A percentile compares a stretch with the other conserved stretches of the same genome.
Conservation (phyloP, 1,140 invertebrate genomes). For the Aphelenchoides avenae region DNA sequence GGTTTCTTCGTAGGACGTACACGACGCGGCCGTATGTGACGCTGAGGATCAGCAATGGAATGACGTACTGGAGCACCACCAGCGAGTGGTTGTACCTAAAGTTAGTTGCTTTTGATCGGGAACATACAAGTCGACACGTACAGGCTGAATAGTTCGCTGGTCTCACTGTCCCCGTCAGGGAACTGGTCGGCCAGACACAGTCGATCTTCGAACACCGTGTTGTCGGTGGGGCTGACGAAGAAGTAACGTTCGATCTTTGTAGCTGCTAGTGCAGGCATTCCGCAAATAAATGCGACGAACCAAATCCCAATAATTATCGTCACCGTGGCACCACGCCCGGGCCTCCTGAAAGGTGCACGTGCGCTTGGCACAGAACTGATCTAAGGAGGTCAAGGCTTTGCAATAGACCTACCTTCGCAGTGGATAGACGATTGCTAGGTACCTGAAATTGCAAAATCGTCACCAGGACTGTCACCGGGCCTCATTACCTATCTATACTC, state of each 20-base stretch:
- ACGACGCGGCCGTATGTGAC: constrained; percentile 82
- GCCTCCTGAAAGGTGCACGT: too few species aligned
- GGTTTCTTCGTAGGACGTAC: constrained; percentile 79
- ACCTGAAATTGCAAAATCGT: constrained; percentile 66
- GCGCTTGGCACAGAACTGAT: too few species aligned
- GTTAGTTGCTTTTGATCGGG: constrained; percentile 65
- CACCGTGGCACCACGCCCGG: constrained; percentile 73
- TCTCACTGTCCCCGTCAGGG: constrained; percentile 36
- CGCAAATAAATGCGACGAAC: constrained; percentile 72
- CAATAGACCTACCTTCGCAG: too few species aligned
- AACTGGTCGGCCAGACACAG: constrained; percentile 54
- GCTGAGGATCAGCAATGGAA: constrained; percentile 80
- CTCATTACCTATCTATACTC: constrained; percentile 50
- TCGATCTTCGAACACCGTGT: constrained; percentile 36
- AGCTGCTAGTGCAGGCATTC: constrained; percentile 76
- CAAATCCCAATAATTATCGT: constrained; percentile 76
- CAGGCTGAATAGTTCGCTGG: constrained; percentile 36
- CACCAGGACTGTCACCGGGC: constrained; percentile 3
- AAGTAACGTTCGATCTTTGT: constrained; percentile 72
- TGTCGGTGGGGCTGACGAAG: constrained; percentile 32
- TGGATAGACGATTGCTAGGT: constrained; percentile 83
- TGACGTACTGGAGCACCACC: constrained; percentile 79
- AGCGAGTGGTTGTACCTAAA: constrained; percentile 81
- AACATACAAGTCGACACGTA: constrained; percentile 26
- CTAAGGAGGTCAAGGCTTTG: too few species aligned